Base-by-base conservation (phyloP, 2,113 vertebrate genomes). In the Micronycteris hirsuta region DNA sequence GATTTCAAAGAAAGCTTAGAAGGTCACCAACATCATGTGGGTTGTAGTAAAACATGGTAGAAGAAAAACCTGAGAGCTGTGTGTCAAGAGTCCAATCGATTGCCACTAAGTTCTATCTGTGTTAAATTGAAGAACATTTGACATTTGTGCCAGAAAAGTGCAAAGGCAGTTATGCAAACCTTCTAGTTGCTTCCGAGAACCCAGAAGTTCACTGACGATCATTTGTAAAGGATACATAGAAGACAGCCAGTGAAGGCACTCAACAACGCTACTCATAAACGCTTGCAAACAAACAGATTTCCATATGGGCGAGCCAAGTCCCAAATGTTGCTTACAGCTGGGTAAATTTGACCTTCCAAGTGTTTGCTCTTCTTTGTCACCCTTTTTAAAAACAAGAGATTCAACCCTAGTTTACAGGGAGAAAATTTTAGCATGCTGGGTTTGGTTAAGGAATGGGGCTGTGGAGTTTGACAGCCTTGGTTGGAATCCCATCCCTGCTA, bases 151-250 rank as follows among this genome's bases (percentile, higher is more conserved):
- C 65, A 89, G 95, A 96, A 96, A n/a, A 87, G 92, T 38, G 38
- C 92, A 93, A 94, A 98, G 94, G 33, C 78, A 96, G 87, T 92
- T 97, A 92, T 65, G 94, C 43, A 63, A 96, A 95, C 96, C 71
- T 63, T 86, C 95, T 96, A 95, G 96, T 96, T 98, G 95, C 95
- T 98, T 98, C 89, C 88, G 90, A 97, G 95, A 96, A 96, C 92
- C 93, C 93, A 71, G 61, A 94, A 96, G 86, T 91, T 94, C 97
- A 63, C 73, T 65, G 94, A 96, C 38, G 38, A 87, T 82, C 94
- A 71, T 88, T 70, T 96, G 95, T 85, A 95, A 95, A 0, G 0
- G 96, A 92, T 77, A 96, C 36, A 82, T 76, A 86, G 52, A 96
- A 97, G 86, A 93, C 65, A 82, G 83, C 84, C 95, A 93, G 80